A percentile compares a stretch with the other conserved stretches of the same genome.
phyloP scores from a whole-genome alignment of 30 jellyfish, hydroid and myxozoan genomes.

The Turritopsis rubra region DNA sequence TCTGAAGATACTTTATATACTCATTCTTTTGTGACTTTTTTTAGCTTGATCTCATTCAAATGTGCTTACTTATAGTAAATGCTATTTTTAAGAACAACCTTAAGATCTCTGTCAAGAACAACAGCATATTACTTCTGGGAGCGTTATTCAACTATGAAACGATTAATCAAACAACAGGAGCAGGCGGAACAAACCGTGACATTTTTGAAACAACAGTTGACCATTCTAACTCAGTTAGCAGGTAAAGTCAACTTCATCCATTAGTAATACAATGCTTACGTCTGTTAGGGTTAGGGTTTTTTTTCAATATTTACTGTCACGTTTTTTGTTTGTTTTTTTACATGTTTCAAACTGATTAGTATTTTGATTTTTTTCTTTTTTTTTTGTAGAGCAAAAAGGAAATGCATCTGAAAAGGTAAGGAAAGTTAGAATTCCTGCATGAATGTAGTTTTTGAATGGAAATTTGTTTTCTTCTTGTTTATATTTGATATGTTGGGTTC shows the following conservation, averaged over 20 bases:
- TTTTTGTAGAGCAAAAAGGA: slow-evolving; percentile 16
- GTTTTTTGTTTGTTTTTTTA: no score
- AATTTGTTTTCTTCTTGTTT: no score
- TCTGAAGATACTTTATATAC: no score
- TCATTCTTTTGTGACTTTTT: neutral
- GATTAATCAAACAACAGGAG: neutral
- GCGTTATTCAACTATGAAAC: neutral
- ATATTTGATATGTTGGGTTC: no score
- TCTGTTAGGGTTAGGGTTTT: neutral
- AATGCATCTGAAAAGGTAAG: slow-evolving; percentile 6
- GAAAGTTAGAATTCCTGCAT: no score
- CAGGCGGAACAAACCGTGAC: slow-evolving; percentile 11
- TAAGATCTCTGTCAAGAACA: neutral
- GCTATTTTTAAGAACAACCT: neutral
- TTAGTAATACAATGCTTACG: neutral
- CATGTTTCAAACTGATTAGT: no score
- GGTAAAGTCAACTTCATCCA: neutral
- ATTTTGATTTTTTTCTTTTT: neutral
- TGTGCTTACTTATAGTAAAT: neutral
- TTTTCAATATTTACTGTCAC: no score
- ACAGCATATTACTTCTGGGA: neutral
- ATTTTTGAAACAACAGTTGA: slow-evolving; percentile 7
- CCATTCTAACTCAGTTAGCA: neutral
- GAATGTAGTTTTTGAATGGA: no score
- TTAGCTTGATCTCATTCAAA: neutral